Base-by-base conservation (phyloP, 2,113 vertebrate genomes). In the Nycticorax nycticorax region DNA sequence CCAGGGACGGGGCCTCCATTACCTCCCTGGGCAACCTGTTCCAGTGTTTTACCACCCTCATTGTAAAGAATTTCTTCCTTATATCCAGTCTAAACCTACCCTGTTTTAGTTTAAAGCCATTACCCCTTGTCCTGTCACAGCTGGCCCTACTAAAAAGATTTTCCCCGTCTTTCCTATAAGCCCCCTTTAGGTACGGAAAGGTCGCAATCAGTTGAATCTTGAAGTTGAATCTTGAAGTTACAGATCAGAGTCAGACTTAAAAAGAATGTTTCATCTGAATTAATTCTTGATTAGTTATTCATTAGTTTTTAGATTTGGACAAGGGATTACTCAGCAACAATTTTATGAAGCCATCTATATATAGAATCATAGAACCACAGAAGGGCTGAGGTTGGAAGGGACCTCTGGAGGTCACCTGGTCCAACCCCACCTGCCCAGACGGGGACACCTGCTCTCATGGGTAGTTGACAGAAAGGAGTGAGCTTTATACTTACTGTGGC, bases 341-440 rank as follows among this genome's bases (percentile, higher is more conserved):
- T 72, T 93, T 48, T 56, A 32, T 47, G 56, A 92, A 78, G 16
- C 3, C 12, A 22, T 88, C 21, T 62, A 8, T 35, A 13, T 16
- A 18, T 2, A 22, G 24, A 77, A 68, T 73, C 11, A 12, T 24
- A 33, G 30, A 43, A 64, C 41, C 39, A 45, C 32, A 66, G 52
- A 82, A 88, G 13, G 6, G 7, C 3, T 88, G 63, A 43, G 11
- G 12, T 50, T 63, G 37, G 62, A 67, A 80, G 45, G 22, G 8
- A 12, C 17, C 14, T 77, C 43, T 28, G 6, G 21, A 45, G 3
- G 6, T 41, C 50, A 66, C 12, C 16, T 1, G 0, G 8, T 71
- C 50, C 14, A 83, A 75, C 11, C 23, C 7, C 12, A 43, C 39
- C 55, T 82, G 30, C 35, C 74, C 47, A 33, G 32, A 14, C 26